Conservation (phyloP, 2,888 invertebrate species). For the Boloria euphrosyne region DNA sequence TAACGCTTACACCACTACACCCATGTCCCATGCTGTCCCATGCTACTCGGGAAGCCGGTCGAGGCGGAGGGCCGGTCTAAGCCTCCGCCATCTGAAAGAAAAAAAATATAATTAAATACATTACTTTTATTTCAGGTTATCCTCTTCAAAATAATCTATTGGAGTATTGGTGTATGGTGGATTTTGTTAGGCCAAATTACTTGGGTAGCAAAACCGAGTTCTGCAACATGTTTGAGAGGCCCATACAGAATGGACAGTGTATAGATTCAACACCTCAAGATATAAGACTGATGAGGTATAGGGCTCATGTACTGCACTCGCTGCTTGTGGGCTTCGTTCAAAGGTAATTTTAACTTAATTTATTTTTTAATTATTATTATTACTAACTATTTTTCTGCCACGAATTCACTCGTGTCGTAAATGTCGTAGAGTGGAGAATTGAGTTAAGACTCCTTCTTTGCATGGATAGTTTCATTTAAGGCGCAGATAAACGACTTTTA, state of each 20-base stretch:
- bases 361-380: slow-evolving; percentile 9
- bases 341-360: slow-evolving; percentile 76
- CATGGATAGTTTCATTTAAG: no score
- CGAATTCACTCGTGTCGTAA: not conserved
- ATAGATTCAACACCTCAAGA: slow-evolving; percentile 98
- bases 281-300: slow-evolving; percentile 94
- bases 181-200: slow-evolving; percentile 98
- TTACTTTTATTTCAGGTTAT: slow-evolving; percentile 83
- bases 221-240: slow-evolving; percentile 98
- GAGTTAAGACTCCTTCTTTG: not conserved
- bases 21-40: no score
- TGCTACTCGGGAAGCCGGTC: no score
- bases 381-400: not conserved
- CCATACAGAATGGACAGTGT: slow-evolving; percentile 99
- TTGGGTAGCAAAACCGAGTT: slow-evolving; percentile 98
- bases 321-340: slow-evolving; percentile 98
- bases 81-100: no score
- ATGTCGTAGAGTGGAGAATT: not conserved
- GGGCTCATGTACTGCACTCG: slow-evolving; percentile 97
- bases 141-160: slow-evolving; percentile 98
- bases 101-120: no score
- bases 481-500: no score
- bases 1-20: no score
- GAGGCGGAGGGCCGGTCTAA: no score
- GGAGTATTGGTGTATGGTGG: slow-evolving; percentile 99